phyloP scores from a whole-genome alignment of 1,140 invertebrate genomes.

The Sarcophaga peregrina region DNA sequence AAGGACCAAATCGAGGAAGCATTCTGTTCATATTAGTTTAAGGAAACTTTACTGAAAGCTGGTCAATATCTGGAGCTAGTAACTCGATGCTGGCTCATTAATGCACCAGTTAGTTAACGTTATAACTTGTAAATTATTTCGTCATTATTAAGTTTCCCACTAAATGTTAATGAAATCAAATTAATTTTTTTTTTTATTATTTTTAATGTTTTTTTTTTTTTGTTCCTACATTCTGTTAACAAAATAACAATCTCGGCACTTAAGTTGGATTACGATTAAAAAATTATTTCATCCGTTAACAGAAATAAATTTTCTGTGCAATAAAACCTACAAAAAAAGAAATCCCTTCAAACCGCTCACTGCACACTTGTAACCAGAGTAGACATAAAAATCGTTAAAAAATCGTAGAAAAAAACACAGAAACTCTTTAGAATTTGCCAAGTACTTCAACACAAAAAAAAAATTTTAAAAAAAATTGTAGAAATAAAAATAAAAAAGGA shows the following conservation, averaged over 20 bases:
- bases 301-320: conserved; percentile 41
- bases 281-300: conserved; percentile 48
- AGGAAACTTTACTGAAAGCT: no score
- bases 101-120: no score
- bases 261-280: conserved; percentile 45
- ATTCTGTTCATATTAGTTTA: no score
- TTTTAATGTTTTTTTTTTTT: no score
- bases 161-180: background rate
- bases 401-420: background rate
- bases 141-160: no score
- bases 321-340: conserved; percentile 40
- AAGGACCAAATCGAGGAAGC: no score
- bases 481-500: no score
- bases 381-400: background rate
- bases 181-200: background rate
- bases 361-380: background rate
- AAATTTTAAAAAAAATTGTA: no score
- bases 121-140: no score
- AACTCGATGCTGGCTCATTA: no score
- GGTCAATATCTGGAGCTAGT: no score
- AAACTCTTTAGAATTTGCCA: conserved; percentile 16
- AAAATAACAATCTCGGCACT: conserved; percentile 39
- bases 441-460: background rate
- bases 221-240: background rate
- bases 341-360: background rate